A percentile compares a stretch with the other conserved stretches of the same genome.
Evolutionary conservation across 2,113 vertebrate species (phyloP).

Genomic region (Pterocles burchelli): DNA sequence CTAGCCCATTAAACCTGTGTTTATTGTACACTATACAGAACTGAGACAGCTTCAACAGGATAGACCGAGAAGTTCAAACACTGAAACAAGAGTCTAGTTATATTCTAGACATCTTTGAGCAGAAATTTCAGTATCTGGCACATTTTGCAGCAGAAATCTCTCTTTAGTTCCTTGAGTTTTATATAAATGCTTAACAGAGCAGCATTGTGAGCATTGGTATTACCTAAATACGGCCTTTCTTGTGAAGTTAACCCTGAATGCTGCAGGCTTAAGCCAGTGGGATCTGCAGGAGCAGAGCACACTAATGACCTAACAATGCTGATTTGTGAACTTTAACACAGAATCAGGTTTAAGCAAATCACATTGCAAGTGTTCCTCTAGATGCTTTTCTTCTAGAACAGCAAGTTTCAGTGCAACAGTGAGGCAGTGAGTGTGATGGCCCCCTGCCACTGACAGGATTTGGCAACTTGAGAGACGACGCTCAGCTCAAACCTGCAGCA

Average conservation of each 20-base stretch:
- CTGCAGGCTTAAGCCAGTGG: neutral
- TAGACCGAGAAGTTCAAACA: neutral
- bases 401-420: neutral
- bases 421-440: neutral
- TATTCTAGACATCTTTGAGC: neutral
- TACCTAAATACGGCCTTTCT: neutral
- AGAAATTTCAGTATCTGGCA: neutral
- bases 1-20: neutral
- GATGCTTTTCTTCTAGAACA: neutral
- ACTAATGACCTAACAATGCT: accelerated
- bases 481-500: neutral
- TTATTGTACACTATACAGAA: neutral
- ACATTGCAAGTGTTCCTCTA: neutral
- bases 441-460: neutral
- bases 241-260: neutral
- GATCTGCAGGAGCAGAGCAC: neutral
- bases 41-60: neutral
- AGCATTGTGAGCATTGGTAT: neutral
- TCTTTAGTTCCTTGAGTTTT: neutral
- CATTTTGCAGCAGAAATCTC: neutral
- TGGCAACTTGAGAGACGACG: neutral
- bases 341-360: neutral
- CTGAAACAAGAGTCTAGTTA: neutral
- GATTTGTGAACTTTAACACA: neutral
- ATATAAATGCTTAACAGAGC: neutral